These are phyloP conservation scores for Morus bassanus DNA, from an alignment of 2,797 vertebrate species.

Conservation along the genomic window DNA sequence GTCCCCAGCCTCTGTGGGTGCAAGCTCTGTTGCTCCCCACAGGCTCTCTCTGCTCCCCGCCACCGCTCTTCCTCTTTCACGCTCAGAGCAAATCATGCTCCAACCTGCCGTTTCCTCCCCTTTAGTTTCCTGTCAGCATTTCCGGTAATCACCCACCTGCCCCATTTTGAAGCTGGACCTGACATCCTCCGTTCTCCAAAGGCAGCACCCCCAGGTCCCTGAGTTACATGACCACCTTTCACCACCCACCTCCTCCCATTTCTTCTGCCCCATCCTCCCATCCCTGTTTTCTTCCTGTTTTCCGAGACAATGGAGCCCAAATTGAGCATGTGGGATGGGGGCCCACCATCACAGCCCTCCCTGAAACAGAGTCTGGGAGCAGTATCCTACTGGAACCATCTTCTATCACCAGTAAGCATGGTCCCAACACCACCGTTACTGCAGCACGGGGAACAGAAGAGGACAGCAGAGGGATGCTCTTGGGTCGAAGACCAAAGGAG, in stretches of 20 bases:
- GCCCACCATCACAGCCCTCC: background rate
- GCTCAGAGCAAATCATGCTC: background rate
- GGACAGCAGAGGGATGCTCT: background rate
- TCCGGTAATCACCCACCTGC: background rate
- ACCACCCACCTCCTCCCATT: background rate
- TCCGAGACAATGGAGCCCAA: background rate
- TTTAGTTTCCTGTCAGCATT: background rate
- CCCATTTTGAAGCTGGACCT: background rate
- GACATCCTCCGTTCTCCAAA: background rate
- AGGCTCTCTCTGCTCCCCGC: background rate
- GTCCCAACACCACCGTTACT: background rate
- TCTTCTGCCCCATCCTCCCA: background rate
- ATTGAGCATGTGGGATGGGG: background rate
- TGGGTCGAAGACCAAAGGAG: background rate
- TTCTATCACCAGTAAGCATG: background rate
- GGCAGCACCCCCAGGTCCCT: background rate
- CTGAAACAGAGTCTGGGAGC: background rate
- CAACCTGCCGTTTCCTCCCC: background rate
- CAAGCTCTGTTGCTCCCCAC: background rate
- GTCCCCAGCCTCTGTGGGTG: background rate
- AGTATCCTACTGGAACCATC: background rate
- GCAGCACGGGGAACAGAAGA: background rate
- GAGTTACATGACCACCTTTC: too few species aligned
- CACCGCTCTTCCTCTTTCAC: fast-evolving
- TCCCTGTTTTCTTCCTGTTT: background rate